Evolutionary conservation across 1,140 invertebrate genomes (phyloP).

Genomic region (Macrocentrus cingulum): DNA sequence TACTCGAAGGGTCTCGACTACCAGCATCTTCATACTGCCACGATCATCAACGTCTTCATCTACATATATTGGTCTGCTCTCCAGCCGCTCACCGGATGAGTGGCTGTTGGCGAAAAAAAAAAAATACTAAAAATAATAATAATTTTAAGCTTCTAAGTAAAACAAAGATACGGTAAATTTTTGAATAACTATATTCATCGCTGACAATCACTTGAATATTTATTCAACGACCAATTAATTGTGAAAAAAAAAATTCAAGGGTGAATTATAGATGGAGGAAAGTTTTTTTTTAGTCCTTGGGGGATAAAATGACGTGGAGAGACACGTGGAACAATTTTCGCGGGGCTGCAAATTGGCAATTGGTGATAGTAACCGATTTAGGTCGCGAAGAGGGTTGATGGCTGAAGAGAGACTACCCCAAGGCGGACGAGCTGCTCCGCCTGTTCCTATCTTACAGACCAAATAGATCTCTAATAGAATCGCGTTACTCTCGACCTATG

Average conservation of each 20-base stretch:
- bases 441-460: conserved; percentile 21
- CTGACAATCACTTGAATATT: too few species aligned
- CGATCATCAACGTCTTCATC: neutral
- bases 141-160: neutral
- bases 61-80: conserved; percentile 1
- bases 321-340: conserved; percentile 32
- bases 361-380: conserved; percentile 35
- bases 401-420: conserved; percentile 17
- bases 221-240: too few species aligned
- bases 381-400: conserved; percentile 11
- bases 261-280: neutral
- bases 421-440: conserved; percentile 9
- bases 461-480: conserved; percentile 33
- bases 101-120: too few species aligned
- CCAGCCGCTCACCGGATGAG: neutral
- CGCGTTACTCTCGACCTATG: conserved; percentile 12
- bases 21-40: conserved; percentile 38
- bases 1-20: conserved; percentile 48
- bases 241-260: neutral
- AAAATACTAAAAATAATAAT: neutral
- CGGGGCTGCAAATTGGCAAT: conserved; percentile 39
- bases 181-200: too few species aligned
- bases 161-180: too few species aligned
- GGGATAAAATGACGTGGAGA: neutral
- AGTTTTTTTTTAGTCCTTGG: neutral